Percentiles rank a stretch among this genome's conserved stretches.
Evolutionary conservation across 2,797 vertebrate species (phyloP).

Genomic region (Discoglossus pictus): DNA sequence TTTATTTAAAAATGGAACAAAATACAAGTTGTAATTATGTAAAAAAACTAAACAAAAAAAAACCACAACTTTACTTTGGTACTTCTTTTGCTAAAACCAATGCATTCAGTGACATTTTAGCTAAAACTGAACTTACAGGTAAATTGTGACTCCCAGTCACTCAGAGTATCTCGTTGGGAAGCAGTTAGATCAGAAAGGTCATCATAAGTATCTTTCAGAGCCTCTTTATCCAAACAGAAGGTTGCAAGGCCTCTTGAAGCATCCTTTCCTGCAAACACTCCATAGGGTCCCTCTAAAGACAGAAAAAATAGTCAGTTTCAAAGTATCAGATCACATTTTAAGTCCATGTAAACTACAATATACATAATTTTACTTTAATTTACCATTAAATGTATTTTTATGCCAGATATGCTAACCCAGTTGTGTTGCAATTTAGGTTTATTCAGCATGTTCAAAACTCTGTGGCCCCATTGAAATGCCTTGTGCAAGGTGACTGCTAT

Average conservation of each 20-base stretch:
- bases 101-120: neutral
- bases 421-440: too few relatives aligned
- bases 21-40: neutral
- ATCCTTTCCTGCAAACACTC: constrained; percentile 93
- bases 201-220: constrained; percentile 87
- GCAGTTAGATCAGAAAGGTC: constrained; percentile 91
- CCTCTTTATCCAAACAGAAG: constrained; percentile 93
- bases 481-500: too few relatives aligned
- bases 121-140: constrained; percentile 76
- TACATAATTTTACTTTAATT: too few relatives aligned
- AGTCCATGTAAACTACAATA: too few relatives aligned
- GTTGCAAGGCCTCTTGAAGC: constrained; percentile 96
- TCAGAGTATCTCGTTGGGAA: constrained; percentile 88
- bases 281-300: constrained; percentile 88
- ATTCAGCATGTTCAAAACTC: too few relatives aligned
- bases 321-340: neutral
- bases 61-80: too few relatives aligned
- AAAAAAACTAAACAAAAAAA: constrained; percentile 1
- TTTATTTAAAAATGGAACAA: too few relatives aligned
- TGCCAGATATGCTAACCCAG: too few relatives aligned
- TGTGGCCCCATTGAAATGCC: too few relatives aligned
- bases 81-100: too few relatives aligned
- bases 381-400: too few relatives aligned
- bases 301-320: constrained; percentile 47
- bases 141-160: constrained; percentile 95